Evolutionary conservation across 2,797 vertebrate genomes (phyloP).

Genomic region (Phaenicophaeus curvirostris): DNA sequence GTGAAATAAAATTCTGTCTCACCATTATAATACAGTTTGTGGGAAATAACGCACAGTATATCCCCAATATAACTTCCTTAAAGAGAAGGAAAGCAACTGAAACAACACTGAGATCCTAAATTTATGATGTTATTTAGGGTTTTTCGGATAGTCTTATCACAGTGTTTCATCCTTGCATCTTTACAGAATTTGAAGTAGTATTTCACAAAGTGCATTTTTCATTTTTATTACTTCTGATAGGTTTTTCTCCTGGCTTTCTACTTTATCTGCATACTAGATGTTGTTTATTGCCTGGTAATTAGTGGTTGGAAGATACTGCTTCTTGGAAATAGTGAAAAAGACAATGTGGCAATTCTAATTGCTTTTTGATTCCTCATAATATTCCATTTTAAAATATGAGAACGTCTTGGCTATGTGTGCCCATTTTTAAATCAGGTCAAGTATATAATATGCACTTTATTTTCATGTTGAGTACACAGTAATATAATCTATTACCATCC

Average conservation of each 20-base stretch:
- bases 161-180: background rate
- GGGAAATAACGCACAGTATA: background rate
- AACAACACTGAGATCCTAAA: background rate
- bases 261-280: background rate
- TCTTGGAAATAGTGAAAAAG: constrained; percentile 40
- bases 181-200: background rate
- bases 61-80: background rate
- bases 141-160: background rate
- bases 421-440: constrained; percentile 11
- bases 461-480: background rate
- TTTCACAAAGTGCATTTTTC: background rate
- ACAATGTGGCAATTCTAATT: background rate
- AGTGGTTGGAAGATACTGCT: background rate
- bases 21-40: background rate
- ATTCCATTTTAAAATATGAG: background rate
- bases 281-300: background rate
- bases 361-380: background rate
- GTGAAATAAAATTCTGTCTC: background rate
- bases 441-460: constrained; percentile 28
- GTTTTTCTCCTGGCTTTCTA: background rate
- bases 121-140: background rate
- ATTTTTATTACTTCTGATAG: background rate
- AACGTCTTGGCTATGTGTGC: background rate
- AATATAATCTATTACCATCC: background rate
- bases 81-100: background rate